Evolutionary conservation across 2,888 invertebrate species (phyloP), one percentile per base, ranked within the genome.

Genomic region (Drosophila melanosoma): DNA sequence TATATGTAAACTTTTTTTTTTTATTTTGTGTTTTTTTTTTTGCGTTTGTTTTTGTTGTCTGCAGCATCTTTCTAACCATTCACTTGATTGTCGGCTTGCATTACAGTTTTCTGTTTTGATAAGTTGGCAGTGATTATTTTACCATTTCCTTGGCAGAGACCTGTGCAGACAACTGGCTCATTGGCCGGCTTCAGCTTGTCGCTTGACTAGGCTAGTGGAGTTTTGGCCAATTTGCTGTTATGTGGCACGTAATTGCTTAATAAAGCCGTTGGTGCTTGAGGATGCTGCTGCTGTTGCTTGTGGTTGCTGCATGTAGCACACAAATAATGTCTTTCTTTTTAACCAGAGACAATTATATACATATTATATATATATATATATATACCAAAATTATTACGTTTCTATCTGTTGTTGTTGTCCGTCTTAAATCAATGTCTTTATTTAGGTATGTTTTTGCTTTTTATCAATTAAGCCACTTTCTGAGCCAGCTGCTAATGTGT

Each of bases 61-160:
- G 45, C 45, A 45, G 45, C 45, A 45, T 23, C 23, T 45, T 26
- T 23, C 45, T 77, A 69, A 74, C 36, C 69, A 56, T 51, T 74
- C 67, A 65, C 72, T 76, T 78, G 78, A 58, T 64, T 69, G 79
- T 49, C 66, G 61, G 51, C 71, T 83, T 83, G 89, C 83, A 86
- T 86, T 83, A 82, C 75, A 73, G 86, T 74, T 89, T 85, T 74
- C 68, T 87, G 76, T 78, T 80, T 89, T 87, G 87, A 87, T 89
- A 87, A 87, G 87, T 87, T 89, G 85, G 83, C 85, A 49, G 83
- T 87, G 83, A 87, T 87, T 87, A 87, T 87, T 87, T 89, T 75
- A 77, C 76, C 87, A 87, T 87, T 87, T 87, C 89, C 87, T 83
- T 67, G 66, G 60, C 65, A 45, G 62, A 58, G 76, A 76, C 48